These are phyloP conservation scores for Zaprionus lineosus DNA, from an alignment of 2,888 invertebrate species.

Conservation along the genomic window DNA sequence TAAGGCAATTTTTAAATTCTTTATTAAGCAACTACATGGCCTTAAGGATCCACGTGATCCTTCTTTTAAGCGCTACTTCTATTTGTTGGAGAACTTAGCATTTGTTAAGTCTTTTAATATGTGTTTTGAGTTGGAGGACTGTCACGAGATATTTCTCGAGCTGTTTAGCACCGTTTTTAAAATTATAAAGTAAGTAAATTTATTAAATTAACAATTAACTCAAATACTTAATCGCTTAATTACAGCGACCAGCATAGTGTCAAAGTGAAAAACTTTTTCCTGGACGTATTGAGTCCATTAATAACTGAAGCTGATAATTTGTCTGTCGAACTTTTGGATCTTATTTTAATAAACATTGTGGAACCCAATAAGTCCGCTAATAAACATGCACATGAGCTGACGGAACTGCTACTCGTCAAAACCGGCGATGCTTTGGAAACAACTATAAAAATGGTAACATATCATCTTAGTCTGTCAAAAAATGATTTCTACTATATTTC, in stretches of 20 bases:
- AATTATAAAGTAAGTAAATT: slow-evolving; percentile 93
- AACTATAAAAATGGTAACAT: slow-evolving; percentile 94
- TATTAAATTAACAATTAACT: background rate
- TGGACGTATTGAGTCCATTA: slow-evolving; percentile 96
- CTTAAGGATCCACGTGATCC: slow-evolving; percentile 98
- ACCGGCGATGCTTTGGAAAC: slow-evolving; percentile 96
- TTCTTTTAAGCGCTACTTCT: slow-evolving; percentile 98
- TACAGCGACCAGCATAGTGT: slow-evolving; percentile 95
- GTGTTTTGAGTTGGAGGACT: slow-evolving; percentile 98
- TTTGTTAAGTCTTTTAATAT: slow-evolving; percentile 99
- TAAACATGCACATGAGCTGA: slow-evolving; percentile 94
- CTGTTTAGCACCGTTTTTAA: slow-evolving; percentile 97
- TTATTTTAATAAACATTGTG: slow-evolving; percentile 95
- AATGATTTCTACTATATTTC: background rate
- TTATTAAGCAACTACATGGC: slow-evolving; percentile 96
- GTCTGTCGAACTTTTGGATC: slow-evolving; percentile 95
- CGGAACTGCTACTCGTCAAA: slow-evolving; percentile 95
- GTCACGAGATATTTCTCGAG: slow-evolving; percentile 97
- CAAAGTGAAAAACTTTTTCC: slow-evolving; percentile 98
- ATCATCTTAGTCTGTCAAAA: background rate
- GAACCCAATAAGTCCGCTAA: slow-evolving; percentile 95
- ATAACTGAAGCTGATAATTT: slow-evolving; percentile 98
- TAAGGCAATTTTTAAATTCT: slow-evolving; percentile 94
- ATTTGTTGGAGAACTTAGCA: slow-evolving; percentile 97
- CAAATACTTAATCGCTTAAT: background rate